Conservation (phyloP, 2,113 vertebrate species). For the Mirounga angustirostris region DNA sequence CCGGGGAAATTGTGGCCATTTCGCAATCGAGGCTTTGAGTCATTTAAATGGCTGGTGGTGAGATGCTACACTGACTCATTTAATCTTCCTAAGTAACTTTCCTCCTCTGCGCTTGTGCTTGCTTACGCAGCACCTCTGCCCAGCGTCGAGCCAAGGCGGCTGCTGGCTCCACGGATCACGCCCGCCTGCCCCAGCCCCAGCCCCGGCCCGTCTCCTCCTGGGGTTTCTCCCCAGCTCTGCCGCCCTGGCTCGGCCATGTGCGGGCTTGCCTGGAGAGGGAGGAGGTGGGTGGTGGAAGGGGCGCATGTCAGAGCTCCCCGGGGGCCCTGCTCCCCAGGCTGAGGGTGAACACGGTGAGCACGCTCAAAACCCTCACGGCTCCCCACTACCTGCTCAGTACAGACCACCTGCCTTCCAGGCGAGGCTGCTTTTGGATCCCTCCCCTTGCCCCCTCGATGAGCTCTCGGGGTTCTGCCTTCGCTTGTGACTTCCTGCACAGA, state of each 20-base stretch:
- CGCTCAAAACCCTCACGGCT: accelerated
- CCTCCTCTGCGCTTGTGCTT: slow-evolving; percentile 58
- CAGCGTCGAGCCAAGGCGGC: neutral
- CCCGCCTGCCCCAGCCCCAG: neutral
- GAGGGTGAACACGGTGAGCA: neutral
- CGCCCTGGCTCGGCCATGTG: neutral
- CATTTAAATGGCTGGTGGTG: slow-evolving; percentile 27
- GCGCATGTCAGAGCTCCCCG: accelerated
- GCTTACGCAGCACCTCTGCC: slow-evolving; percentile 12
- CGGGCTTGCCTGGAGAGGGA: neutral
- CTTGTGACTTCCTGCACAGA: neutral
- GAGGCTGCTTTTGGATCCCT: neutral
- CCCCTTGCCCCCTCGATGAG: neutral
- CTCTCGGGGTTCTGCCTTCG: neutral
- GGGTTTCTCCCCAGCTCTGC: neutral
- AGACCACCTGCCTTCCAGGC: neutral
- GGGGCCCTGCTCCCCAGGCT: accelerated
- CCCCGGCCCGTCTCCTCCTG: neutral
- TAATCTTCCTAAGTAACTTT: slow-evolving; percentile 63
- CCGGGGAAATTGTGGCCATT: neutral
- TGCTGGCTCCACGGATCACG: neutral
- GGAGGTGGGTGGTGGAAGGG: neutral
- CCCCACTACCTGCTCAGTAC: neutral
- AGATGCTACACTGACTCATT: slow-evolving; percentile 32
- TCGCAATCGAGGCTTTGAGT: neutral